These are phyloP conservation scores for Elephas maximus DNA, from an alignment of 2,113 vertebrate species.

Conservation along the genomic window DNA sequence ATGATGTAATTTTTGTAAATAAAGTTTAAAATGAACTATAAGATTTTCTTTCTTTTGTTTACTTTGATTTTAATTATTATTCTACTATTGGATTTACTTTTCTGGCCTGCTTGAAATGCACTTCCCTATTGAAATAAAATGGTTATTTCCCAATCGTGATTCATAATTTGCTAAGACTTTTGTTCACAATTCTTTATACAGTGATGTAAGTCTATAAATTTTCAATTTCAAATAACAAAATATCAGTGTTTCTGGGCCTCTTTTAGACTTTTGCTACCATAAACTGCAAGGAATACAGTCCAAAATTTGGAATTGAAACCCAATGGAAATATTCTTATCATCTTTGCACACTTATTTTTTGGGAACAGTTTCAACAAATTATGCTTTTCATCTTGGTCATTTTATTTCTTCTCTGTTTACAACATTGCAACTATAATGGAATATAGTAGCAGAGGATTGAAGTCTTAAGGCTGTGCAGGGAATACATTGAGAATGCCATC, in stretches of 20 bases:
- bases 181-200: not conserved
- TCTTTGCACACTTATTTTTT: not conserved
- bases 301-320: not conserved
- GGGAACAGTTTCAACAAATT: not conserved
- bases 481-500: not conserved
- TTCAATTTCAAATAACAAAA: not conserved
- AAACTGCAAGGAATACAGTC: not conserved
- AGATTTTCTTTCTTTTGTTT: not conserved
- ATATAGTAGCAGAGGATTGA: not conserved
- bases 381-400: not conserved
- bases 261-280: not conserved
- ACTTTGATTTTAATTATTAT: not conserved
- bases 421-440: not conserved
- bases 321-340: not conserved
- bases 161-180: not conserved
- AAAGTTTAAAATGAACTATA: not conserved
- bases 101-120: not conserved
- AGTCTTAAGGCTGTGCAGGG: not conserved
- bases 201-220: not conserved
- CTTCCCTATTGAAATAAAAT: not conserved
- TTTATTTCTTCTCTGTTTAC: conserved; percentile 50
- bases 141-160: not conserved
- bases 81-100: not conserved
- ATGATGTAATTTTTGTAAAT: not conserved
- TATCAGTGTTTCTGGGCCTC: not conserved